A percentile compares a stretch with the other conserved stretches of the same genome.
Evolutionary conservation across 2,888 invertebrate species (phyloP).

Genomic region (Xylophagus ater): DNA sequence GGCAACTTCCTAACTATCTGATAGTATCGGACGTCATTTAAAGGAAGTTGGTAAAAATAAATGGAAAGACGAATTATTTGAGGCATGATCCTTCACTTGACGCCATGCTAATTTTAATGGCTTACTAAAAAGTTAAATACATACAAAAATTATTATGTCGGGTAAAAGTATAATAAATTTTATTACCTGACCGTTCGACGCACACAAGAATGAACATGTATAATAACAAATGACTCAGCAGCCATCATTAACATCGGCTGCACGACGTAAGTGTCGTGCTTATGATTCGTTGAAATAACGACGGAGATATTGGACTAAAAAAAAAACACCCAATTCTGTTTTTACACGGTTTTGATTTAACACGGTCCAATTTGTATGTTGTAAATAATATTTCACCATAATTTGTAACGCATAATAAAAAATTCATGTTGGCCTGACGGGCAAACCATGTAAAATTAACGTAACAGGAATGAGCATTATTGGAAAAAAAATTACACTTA

Average conservation of each 20-base stretch:
- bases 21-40: conserved; percentile 5
- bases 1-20: conserved; percentile 7
- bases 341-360: no score
- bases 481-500: no score
- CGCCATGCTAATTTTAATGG: conserved; percentile 3
- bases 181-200: not conserved
- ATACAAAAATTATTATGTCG: conserved; percentile 2
- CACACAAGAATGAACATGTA: not conserved
- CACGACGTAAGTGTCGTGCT: no score
- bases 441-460: conserved; percentile 5
- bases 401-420: conserved; percentile 2
- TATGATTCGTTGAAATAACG: no score
- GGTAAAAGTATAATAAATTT: conserved; percentile 1
- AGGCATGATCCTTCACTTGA: conserved; percentile 3
- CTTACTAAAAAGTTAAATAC: conserved; percentile 1
- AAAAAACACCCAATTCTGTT: not conserved
- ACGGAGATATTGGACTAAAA: no score
- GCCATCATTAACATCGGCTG: no score
- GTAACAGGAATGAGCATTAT: no score
- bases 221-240: no score
- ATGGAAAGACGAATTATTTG: conserved; percentile 6
- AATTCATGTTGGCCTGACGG: no score
- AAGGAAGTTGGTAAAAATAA: conserved; percentile 3
- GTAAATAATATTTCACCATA: conserved; percentile 6
- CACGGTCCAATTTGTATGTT: no score